Conservation (phyloP, 2,797 vertebrate genomes). For the Nothura maculosa region DNA sequence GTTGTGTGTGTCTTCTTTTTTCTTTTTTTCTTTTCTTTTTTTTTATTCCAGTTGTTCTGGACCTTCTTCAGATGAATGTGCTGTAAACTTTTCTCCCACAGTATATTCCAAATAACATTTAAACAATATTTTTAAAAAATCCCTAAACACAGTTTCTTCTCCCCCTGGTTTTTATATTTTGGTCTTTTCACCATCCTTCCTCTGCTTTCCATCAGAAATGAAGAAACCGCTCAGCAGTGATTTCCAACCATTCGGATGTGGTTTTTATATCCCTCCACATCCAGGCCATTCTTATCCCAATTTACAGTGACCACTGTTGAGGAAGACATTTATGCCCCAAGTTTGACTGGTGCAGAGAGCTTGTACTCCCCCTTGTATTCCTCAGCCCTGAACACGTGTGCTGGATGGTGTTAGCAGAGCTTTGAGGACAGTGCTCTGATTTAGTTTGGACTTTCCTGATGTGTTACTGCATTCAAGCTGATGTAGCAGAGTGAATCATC, state of each 20-base stretch:
- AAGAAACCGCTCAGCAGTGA: no score
- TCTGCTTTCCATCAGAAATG: neutral
- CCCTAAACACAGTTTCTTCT: neutral
- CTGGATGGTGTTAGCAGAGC: fast-evolving
- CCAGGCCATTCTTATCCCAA: neutral
- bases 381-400: neutral
- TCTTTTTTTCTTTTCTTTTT: no score
- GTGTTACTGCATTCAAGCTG: fast-evolving
- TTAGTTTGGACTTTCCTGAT: fast-evolving
- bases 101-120: neutral
- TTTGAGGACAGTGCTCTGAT: fast-evolving
- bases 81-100: neutral
- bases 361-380: neutral
- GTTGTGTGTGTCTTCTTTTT: neutral
- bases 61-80: neutral
- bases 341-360: neutral
- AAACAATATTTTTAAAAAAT: neutral
- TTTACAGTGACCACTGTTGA: neutral
- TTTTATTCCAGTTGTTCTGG: neutral
- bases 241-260: neutral
- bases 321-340: neutral
- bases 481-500: neutral
- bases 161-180: neutral
- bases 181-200: neutral
- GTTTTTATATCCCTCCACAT: neutral